Evolutionary conservation across 2,888 invertebrate genomes (phyloP).

Genomic region (Nymphalis polychloros): DNA sequence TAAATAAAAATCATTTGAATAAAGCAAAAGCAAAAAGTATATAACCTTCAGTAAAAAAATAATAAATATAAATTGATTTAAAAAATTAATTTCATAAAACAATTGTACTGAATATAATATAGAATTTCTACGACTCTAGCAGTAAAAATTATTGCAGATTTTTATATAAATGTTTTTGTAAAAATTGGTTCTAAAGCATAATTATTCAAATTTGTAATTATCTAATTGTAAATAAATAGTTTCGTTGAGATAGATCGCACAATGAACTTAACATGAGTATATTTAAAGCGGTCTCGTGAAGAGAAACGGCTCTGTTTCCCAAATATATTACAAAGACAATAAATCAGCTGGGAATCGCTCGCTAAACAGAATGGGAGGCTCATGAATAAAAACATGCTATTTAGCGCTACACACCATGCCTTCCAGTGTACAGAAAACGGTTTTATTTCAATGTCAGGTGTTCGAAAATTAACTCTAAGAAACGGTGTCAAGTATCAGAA

Average conservation of each 20-base stretch:
- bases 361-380: conserved; percentile 78
- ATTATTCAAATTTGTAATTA: conserved; percentile 1
- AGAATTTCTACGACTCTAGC: no score
- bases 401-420: conserved; percentile 75
- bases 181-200: background rate
- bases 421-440: conserved; percentile 57
- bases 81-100: no score
- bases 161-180: background rate
- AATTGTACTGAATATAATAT: no score
- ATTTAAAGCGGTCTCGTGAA: conserved; percentile 41
- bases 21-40: no score
- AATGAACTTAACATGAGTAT: conserved; percentile 33
- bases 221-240: conserved; percentile 3
- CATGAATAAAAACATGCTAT: conserved; percentile 82
- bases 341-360: conserved; percentile 76
- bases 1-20: conserved; percentile 1
- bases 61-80: no score
- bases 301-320: conserved; percentile 48
- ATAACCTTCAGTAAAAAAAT: no score
- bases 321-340: conserved; percentile 76
- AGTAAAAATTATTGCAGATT: background rate
- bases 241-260: conserved; percentile 8
- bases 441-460: conserved; percentile 44
- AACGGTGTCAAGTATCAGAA: conserved; percentile 58
- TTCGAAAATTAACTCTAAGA: conserved; percentile 57